A percentile compares a stretch with the other conserved stretches of the same genome.
phyloP scores from a whole-genome alignment of 2,113 vertebrate species.

The Rhinogobius similis region DNA sequence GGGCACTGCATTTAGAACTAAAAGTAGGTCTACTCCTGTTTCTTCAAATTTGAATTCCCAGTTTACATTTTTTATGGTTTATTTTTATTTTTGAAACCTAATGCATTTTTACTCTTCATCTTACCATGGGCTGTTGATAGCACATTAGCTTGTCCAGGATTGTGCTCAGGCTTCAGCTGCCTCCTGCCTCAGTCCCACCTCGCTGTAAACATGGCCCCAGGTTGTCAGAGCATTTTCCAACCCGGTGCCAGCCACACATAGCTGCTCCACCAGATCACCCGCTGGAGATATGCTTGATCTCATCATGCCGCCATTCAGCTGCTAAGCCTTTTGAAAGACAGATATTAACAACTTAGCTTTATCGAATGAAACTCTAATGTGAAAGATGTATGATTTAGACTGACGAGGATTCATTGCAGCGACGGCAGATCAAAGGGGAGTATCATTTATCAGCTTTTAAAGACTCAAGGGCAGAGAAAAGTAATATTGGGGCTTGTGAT shows the following conservation, averaged over 20 bases:
- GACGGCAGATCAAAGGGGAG: background rate
- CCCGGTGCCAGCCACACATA: constrained; percentile 63
- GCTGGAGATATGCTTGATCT: constrained; percentile 64
- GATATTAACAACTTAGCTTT: constrained; percentile 34
- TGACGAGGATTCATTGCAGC: background rate
- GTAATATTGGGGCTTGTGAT: background rate
- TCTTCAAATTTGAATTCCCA: too few relatives aligned
- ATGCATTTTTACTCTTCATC: too few relatives aligned
- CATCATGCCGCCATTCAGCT: constrained; percentile 65
- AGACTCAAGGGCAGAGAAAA: background rate
- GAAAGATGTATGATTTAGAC: background rate
- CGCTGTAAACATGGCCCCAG: constrained; percentile 72
- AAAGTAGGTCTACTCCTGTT: too few relatives aligned
- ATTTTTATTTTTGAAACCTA: background rate
- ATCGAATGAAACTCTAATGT: constrained; percentile 13
- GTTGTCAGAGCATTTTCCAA: constrained; percentile 75
- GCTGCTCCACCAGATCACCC: constrained; percentile 69
- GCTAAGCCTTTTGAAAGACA: constrained; percentile 48
- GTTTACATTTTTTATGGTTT: background rate
- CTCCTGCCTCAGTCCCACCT: constrained; percentile 32
- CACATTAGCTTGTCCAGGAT: background rate
- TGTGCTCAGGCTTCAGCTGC: constrained; percentile 32
- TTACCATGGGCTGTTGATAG: too few relatives aligned
- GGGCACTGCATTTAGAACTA: too few relatives aligned
- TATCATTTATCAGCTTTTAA: background rate